These are phyloP conservation scores for Netelia inedita DNA, from an alignment of 2,888 invertebrate genomes.

Conservation along the genomic window DNA sequence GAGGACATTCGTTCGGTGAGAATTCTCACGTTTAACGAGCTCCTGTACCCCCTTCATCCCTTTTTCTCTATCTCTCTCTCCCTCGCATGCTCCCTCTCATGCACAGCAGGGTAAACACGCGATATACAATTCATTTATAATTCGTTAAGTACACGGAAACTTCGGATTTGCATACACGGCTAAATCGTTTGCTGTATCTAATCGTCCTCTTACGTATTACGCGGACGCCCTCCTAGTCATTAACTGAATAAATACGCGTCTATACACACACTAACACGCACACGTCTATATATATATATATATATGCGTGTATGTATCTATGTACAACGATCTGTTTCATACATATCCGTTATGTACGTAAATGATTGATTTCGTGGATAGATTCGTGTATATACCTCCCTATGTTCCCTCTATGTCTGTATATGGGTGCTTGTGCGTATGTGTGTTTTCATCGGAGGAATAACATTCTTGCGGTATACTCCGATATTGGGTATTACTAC, in stretches of 20 bases:
- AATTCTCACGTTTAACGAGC: background rate
- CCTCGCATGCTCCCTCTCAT: background rate
- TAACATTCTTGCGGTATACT: slow-evolving; percentile 5
- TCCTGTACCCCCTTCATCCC: background rate
- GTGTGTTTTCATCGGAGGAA: background rate
- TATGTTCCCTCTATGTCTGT: background rate
- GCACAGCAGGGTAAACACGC: background rate
- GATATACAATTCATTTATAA: slow-evolving; percentile 6
- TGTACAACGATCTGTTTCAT: background rate
- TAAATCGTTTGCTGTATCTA: background rate
- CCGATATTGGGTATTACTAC: slow-evolving; percentile 9
- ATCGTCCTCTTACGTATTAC: slow-evolving; percentile 2
- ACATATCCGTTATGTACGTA: background rate
- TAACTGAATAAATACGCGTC: background rate
- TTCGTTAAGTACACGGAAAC: slow-evolving; percentile 31
- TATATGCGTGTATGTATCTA: background rate
- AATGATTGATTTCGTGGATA: background rate
- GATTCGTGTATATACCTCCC: background rate
- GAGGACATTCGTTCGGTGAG: background rate
- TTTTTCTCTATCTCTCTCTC: background rate
- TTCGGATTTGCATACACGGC: background rate
- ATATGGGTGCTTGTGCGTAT: background rate
- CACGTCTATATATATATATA: background rate
- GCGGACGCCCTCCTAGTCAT: background rate
- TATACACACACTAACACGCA: background rate